Evolutionary conservation across 2,113 vertebrate species (phyloP), one percentile per base, ranked within the genome.

Genomic region (Morone saxatilis): DNA sequence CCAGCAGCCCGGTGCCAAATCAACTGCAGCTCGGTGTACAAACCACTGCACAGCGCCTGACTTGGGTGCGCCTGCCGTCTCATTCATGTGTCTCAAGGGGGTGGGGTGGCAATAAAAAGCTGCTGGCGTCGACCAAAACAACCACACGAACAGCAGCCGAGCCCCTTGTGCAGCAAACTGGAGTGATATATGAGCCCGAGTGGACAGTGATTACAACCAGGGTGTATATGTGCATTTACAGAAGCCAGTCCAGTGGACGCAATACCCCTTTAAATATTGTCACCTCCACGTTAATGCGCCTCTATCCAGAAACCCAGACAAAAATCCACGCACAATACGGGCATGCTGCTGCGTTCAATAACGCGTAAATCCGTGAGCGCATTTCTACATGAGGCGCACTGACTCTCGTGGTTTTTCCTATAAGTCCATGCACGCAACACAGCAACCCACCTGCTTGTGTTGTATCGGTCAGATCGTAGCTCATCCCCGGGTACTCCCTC

Each of bases 381-480:
- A 47, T 69, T 62, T 11, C 38, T 31, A 2, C 6, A 38, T 9
- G 43, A 82, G 22, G 38, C 67, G 0, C 54, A 62, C 22, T 6
- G 47, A 61, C 54, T 19, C 17, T 22, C 17, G 67, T 71, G 47
- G 61, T 36, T 22, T n/a, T 45, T 59, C 78, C 8, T 25, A 1
- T 3, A 20, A 31, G 17, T 59, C 22, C 43, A 6, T 9, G 12
- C 69, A 61, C 14, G 54, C 62, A 31, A 31, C 45, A 47, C 67
- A 22, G 3, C 22, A 2, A 91, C 95, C 88, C 96, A 98, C 98
- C 98, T 96, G 97, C 97, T 95, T 97, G 97, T 78, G 96, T 98
- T 53, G 98, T 99, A 90, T 99, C 98, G 72, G 97, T 97, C 78
- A 99, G 96, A 91, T 99, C 98, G 88, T 97, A 98, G 94, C 94